Evolutionary conservation across 2,797 vertebrate species (phyloP).

Genomic region (Cercopithecus mitis): DNA sequence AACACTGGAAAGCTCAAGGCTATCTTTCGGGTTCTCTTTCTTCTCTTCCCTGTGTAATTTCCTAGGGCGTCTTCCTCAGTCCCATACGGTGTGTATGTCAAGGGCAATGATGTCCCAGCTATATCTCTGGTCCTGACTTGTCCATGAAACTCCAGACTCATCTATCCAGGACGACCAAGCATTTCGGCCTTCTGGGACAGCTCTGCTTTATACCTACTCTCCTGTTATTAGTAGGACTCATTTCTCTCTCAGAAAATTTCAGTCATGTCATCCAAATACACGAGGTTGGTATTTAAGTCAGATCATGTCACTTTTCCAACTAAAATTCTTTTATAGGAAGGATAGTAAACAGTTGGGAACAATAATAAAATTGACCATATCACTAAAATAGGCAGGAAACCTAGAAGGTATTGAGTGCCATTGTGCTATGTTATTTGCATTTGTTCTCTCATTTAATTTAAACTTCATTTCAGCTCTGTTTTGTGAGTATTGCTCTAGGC

Average conservation of each 20-base stretch:
- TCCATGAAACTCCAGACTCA: background rate
- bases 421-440: background rate
- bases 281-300: conserved; percentile 21
- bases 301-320: background rate
- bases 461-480: background rate
- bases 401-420: background rate
- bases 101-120: background rate
- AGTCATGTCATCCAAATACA: background rate
- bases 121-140: background rate
- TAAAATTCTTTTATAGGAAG: background rate
- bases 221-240: background rate
- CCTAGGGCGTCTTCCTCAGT: background rate
- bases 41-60: background rate
- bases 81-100: too few relatives aligned
- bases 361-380: background rate
- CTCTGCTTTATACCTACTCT: background rate
- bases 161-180: background rate
- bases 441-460: background rate
- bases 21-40: background rate
- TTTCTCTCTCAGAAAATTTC: background rate
- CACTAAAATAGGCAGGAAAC: background rate
- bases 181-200: background rate
- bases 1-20: background rate
- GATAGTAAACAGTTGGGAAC: background rate
- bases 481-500: background rate